Percentiles rank a stretch among this genome's conserved stretches.
phyloP scores from a whole-genome alignment of 2,797 vertebrate genomes.

The Siniperca scherzeri region DNA sequence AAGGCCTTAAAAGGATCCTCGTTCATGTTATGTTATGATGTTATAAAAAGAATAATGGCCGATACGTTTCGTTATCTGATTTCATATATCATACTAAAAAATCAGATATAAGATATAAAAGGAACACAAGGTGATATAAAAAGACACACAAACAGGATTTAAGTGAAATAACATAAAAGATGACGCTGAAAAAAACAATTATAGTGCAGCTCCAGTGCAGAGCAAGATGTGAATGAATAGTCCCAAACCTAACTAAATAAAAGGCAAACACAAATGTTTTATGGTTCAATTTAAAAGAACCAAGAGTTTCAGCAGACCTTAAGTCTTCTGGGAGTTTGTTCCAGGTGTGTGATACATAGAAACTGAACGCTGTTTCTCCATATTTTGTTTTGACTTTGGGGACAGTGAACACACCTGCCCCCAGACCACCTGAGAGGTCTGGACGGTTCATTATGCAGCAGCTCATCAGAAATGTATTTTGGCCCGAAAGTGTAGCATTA shows the following conservation, averaged over 20 bases:
- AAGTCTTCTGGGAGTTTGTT: neutral
- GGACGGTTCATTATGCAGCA: neutral
- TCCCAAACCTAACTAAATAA: neutral
- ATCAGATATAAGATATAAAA: no score
- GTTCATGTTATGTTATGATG: neutral
- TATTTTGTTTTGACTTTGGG: neutral
- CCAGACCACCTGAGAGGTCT: neutral
- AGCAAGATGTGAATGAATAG: neutral
- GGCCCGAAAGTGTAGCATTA: neutral
- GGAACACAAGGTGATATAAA: no score
- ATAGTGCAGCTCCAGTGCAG: no score
- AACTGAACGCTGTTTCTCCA: neutral
- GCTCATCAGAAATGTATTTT: neutral
- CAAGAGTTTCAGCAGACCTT: neutral
- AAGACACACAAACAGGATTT: no score
- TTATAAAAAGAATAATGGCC: neutral
- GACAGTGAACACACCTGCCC: neutral
- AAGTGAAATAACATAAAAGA: no score
- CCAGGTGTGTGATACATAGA: neutral
- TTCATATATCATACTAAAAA: no score
- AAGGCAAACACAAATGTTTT: neutral
- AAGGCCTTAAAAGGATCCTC: neutral
- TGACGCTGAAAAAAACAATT: no score
- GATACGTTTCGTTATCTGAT: neutral
- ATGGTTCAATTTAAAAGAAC: neutral